Percentiles rank a stretch among this genome's conserved stretches.
Conservation (phyloP, 1,140 invertebrate genomes). For the Lepidostoma basale region DNA sequence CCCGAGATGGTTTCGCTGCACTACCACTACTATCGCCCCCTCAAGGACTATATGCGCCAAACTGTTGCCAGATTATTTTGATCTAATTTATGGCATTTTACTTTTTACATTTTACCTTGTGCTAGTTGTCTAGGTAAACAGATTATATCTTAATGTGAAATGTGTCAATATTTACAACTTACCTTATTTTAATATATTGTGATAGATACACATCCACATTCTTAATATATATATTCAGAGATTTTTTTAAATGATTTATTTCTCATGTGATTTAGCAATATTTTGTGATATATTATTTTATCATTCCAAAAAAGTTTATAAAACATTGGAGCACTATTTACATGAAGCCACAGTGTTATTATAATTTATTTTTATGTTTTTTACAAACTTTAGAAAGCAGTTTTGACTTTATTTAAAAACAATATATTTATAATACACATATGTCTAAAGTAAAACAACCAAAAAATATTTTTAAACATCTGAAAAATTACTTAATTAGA, state of each 20-base stretch:
- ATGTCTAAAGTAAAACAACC: no score
- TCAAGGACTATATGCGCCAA: constrained; percentile 74
- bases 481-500: no score
- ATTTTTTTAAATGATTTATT: background rate
- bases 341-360: no score
- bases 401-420: no score
- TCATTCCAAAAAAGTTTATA: no score
- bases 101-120: no score
- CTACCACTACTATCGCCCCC: constrained; percentile 81
- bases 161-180: background rate
- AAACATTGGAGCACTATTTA: no score
- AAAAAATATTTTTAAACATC: no score
- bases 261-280: background rate
- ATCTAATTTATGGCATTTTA: constrained; percentile 46
- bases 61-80: constrained; percentile 60
- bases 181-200: background rate
- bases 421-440: no score
- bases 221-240: background rate
- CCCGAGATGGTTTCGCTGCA: constrained; percentile 80
- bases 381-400: no score
- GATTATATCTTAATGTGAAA: background rate
- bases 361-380: no score
- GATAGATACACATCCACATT: background rate
- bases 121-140: background rate
- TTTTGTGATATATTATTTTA: no score